phyloP scores from a whole-genome alignment of 2,888 invertebrate genomes.

The Heliconius charithonia region DNA sequence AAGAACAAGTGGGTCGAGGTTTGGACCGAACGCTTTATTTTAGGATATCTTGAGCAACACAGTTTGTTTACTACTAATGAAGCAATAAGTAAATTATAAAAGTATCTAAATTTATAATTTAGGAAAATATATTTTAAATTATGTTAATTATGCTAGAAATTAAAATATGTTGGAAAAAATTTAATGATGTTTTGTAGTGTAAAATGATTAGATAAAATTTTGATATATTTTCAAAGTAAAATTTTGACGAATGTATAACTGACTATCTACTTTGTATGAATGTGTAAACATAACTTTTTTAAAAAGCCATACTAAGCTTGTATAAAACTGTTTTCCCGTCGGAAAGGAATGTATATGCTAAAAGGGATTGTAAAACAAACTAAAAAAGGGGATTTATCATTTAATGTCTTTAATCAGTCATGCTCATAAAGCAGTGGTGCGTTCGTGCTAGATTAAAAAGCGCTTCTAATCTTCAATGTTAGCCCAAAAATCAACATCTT shows the following conservation, averaged over 20 bases:
- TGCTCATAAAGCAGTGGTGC: slow-evolving; percentile 70
- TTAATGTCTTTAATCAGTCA: slow-evolving; percentile 77
- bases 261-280: not conserved
- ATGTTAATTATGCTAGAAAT: not conserved
- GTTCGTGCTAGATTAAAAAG: slow-evolving; percentile 65
- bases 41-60: slow-evolving; percentile 69
- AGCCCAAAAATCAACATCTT: slow-evolving; percentile 78
- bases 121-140: not conserved
- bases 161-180: not conserved
- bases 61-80: slow-evolving; percentile 29
- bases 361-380: slow-evolving; percentile 65
- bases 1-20: slow-evolving; percentile 72
- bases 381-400: slow-evolving; percentile 65
- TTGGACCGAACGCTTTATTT: slow-evolving; percentile 60
- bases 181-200: too few relatives aligned
- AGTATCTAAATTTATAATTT: not conserved
- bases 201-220: too few relatives aligned
- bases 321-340: slow-evolving; percentile 56
- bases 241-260: not conserved
- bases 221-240: too few relatives aligned
- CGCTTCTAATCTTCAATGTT: slow-evolving; percentile 72
- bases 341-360: slow-evolving; percentile 61
- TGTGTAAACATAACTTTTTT: not conserved
- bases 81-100: not conserved
- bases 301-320: slow-evolving; percentile 69